Evolutionary conservation across 1,140 invertebrate species (phyloP).

Genomic region (Drosophila ohnishii): DNA sequence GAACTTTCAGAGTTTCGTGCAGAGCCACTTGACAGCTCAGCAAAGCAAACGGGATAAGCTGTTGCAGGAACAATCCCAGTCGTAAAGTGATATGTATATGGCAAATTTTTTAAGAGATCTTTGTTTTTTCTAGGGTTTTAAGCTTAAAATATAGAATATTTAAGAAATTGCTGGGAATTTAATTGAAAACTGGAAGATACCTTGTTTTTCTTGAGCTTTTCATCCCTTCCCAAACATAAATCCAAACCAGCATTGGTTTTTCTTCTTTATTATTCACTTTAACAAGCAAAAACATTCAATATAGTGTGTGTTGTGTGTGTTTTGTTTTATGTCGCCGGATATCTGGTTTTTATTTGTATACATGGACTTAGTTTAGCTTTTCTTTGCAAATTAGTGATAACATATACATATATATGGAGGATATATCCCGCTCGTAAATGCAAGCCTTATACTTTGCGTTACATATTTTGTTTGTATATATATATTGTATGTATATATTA

Average conservation of each 20-base stretch:
- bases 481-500: constrained; percentile 32
- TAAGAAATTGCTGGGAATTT: not conserved
- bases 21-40: constrained; percentile 48
- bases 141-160: not conserved
- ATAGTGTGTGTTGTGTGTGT: constrained; percentile 65
- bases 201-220: no score
- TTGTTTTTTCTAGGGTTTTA: not conserved
- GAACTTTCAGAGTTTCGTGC: constrained; percentile 66
- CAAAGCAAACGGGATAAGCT: constrained; percentile 54
- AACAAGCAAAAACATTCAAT: constrained; percentile 83
- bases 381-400: constrained; percentile 69
- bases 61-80: constrained; percentile 14
- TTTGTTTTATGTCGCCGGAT: constrained; percentile 3
- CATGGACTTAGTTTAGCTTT: constrained; percentile 71
- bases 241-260: constrained; percentile 26
- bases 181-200: not conserved
- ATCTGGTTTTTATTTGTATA: constrained; percentile 26
- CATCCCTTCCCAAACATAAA: not conserved
- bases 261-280: constrained; percentile 77
- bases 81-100: constrained; percentile 13
- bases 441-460: constrained; percentile 54
- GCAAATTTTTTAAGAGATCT: not conserved
- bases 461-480: constrained; percentile 47
- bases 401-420: constrained; percentile 60
- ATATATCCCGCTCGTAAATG: constrained; percentile 54